phyloP scores from a whole-genome alignment of 2,113 vertebrate species.

The Sakesphorus luctuosus region DNA sequence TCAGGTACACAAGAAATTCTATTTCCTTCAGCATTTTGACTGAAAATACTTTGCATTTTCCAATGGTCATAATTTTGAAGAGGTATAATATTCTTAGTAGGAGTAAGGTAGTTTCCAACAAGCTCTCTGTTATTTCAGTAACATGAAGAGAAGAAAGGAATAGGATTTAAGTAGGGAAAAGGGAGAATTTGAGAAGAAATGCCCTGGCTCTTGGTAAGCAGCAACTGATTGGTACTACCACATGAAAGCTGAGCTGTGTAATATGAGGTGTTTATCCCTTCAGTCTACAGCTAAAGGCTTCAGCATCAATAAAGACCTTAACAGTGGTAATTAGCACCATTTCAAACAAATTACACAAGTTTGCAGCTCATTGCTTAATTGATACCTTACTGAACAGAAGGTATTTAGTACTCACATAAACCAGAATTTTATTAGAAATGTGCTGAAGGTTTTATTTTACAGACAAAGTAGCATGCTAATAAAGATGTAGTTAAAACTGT shows the following conservation, averaged over 20 bases:
- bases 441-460: conserved; percentile 9
- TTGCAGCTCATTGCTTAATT: background rate
- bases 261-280: background rate
- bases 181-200: background rate
- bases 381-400: conserved; percentile 42
- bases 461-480: background rate
- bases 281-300: background rate
- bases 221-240: background rate
- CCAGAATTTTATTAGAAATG: conserved; percentile 7
- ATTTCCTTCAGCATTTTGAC: background rate
- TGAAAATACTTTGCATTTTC: background rate
- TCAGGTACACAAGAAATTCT: background rate
- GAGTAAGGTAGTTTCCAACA: background rate
- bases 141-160: background rate
- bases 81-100: background rate
- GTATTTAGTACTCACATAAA: conserved; percentile 31
- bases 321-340: conserved; percentile 24
- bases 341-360: background rate
- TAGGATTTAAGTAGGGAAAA: background rate
- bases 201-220: background rate
- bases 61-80: background rate
- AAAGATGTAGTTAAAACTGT: background rate
- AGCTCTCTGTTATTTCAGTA: background rate
- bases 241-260: background rate
- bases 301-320: conserved; percentile 16